Conservation (phyloP, 2,888 invertebrate genomes). For the Dugesia japonica region DNA sequence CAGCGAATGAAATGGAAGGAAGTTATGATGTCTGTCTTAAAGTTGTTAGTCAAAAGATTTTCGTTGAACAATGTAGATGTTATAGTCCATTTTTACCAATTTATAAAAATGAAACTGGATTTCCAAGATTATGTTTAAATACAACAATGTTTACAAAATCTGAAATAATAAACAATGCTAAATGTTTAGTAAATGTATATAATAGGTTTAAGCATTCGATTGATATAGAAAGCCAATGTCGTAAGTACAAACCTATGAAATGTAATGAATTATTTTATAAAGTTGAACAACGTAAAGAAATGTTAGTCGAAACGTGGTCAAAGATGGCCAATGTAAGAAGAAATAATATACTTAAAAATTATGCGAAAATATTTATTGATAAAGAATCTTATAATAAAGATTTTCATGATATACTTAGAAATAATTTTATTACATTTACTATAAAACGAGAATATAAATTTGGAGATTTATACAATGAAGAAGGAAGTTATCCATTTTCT, state of each 20-base stretch:
- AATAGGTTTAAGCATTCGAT: not conserved
- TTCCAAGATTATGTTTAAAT: slow-evolving; percentile 16
- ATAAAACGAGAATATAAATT: too few species aligned
- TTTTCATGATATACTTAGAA: too few species aligned
- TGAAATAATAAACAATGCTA: not conserved
- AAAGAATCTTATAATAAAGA: too few species aligned
- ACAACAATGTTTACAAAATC: not conserved
- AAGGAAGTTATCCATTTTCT: too few species aligned
- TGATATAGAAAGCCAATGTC: not conserved
- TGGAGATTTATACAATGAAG: too few species aligned
- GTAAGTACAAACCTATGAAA: not conserved
- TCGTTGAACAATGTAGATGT: not conserved
- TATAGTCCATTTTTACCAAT: slow-evolving; percentile 23
- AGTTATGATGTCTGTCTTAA: not conserved
- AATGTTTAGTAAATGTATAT: not conserved
- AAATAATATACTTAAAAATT: not conserved
- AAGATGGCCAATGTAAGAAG: not conserved
- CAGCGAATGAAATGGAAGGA: not conserved
- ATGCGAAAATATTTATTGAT: too few species aligned
- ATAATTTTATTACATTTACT: too few species aligned
- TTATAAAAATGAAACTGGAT: not conserved
- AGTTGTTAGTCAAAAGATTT: not conserved
- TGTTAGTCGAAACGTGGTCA: slow-evolving; percentile 24
- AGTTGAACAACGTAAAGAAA: not conserved
- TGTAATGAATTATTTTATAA: slow-evolving; percentile 8